Base-by-base conservation (phyloP, 2,113 vertebrate genomes). In the Symphodus melops region DNA sequence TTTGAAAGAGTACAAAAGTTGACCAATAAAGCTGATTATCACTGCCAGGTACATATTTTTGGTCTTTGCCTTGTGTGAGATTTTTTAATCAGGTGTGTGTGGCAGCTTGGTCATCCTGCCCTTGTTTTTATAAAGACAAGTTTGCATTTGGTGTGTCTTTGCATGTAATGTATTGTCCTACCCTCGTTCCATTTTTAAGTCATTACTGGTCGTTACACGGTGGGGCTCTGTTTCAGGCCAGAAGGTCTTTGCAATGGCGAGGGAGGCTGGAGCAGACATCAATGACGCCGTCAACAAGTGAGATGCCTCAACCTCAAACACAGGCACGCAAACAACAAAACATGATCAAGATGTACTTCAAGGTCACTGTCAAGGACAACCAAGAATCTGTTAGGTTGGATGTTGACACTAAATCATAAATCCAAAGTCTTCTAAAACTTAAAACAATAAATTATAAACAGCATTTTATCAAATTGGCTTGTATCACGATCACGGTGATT, bases 171-270 rank as follows among this genome's bases (percentile, higher is more conserved):
- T 59, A 20, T 8, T 64, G 2, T 77, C 92, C 90, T 94, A 96
- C 96, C 94, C 75, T 80, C 86, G 93, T 70, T 90, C 84, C 66
- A 95, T 84, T 78, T 91, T 92, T 73, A 96, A 73, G 53, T 77
- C 84, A 21, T 21, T 72, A 49, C 53, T 86, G 25, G 83, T 65
- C 53, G 81, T 92, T 61, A 92, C 7, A 68, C 75, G 81, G 36
- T 94, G 74, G 8, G 71, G 89, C 85, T 97, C 94, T 1, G 93
- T 97, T 84, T 98, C 96, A 60, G 97, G 96, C 96, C 96, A 98
- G 79, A 96, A 96, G 16, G 92, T 86, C 84, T 97, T 98, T 61
- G 96, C 91, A 0, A 92, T 79, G 66, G 95, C 95, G 77, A 98
- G 75, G 0, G 96, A 93, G 6, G 96, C 96, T 1, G 97, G 96